These are phyloP conservation scores for Potorous gilbertii DNA, from an alignment of 2,797 vertebrate species.

Conservation along the genomic window DNA sequence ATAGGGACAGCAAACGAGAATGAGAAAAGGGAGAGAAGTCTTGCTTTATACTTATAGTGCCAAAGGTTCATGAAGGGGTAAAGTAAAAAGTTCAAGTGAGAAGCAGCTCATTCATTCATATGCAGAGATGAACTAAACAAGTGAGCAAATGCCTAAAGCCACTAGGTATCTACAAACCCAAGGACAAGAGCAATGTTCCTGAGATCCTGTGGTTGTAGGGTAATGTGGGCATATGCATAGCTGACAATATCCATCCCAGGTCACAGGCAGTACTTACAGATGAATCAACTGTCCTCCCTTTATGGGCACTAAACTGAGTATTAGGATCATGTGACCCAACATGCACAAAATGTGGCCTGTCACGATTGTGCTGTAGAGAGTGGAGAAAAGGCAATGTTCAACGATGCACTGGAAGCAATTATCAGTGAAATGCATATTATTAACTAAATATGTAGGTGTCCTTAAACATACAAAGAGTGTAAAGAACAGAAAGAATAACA, in stretches of 20 bases:
- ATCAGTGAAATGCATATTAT: neutral
- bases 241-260: neutral
- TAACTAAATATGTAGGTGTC: neutral
- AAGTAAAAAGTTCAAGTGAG: neutral
- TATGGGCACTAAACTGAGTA: neutral
- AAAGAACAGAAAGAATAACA: neutral
- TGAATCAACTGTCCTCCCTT: neutral
- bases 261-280: neutral
- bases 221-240: neutral
- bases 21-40: neutral
- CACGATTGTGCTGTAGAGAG: neutral
- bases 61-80: neutral
- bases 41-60: neutral
- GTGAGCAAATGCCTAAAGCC: neutral
- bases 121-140: neutral
- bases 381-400: neutral
- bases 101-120: neutral
- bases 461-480: neutral
- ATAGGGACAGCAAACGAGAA: neutral
- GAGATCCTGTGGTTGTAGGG: neutral
- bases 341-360: neutral
- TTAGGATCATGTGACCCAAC: neutral
- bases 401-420: neutral
- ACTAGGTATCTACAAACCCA: neutral
- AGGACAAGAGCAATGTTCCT: neutral